These are phyloP conservation scores for Halocynthia aurantium DNA, from an alignment of 23 tunicate species.

Conservation along the genomic window DNA sequence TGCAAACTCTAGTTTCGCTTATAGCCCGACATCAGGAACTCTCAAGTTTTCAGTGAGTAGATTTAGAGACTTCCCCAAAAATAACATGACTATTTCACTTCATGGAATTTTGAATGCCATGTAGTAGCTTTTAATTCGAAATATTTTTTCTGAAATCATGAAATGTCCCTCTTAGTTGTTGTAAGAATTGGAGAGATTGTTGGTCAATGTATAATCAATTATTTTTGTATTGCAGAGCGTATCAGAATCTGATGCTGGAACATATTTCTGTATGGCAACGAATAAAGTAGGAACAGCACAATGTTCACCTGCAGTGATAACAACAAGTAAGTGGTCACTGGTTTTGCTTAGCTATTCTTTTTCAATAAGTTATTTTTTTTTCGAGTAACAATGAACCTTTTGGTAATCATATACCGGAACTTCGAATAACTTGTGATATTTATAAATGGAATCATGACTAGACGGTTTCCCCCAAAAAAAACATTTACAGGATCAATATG, in stretches of 20 bases:
- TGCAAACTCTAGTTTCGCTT: constrained; percentile 57
- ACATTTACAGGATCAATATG: no score
- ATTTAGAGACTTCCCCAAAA: no score
- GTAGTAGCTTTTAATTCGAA: neutral
- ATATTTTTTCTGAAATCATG: no score
- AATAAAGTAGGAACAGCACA: constrained; percentile 20
- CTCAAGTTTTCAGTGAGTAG: constrained; percentile 51
- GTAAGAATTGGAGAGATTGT: neutral
- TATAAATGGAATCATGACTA: no score
- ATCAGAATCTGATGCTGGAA: constrained; percentile 26
- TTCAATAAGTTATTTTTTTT: no score
- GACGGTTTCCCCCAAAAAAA: no score
- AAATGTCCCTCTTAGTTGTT: no score
- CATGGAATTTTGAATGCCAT: neutral
- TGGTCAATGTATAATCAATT: neutral
- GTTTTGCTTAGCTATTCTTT: no score
- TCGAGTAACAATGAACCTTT: no score
- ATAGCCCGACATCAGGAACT: constrained; percentile 39
- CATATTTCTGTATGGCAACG: constrained; percentile 31
- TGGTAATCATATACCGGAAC: no score
- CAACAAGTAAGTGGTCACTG: constrained; percentile 29
- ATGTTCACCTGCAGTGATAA: constrained; percentile 22
- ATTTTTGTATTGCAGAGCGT: constrained; percentile 18
- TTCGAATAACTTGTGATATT: no score
- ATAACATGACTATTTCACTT: neutral